phyloP scores from a whole-genome alignment of 2,797 vertebrate genomes.

The Chrysocyon brachyurus region DNA sequence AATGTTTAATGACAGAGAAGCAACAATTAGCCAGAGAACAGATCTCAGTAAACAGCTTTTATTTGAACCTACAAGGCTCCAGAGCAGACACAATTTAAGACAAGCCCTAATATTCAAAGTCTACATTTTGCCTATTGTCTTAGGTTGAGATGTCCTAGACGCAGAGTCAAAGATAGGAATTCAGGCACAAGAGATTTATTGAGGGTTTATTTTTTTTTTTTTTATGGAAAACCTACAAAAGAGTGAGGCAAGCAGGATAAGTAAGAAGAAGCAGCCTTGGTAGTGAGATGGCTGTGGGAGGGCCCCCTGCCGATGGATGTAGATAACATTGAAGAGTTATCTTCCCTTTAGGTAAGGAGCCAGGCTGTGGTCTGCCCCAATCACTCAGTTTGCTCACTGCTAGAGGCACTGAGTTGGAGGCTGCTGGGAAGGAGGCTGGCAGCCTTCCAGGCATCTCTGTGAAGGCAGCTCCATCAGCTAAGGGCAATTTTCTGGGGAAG shows the following conservation, averaged over 20 bases:
- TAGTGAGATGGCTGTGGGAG: not conserved
- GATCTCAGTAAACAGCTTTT: not conserved
- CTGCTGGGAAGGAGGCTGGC: not conserved
- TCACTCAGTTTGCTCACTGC: not conserved
- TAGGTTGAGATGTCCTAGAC: not conserved
- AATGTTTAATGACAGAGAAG: conserved; percentile 17
- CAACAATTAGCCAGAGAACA: conserved; percentile 13
- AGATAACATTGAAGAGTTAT: not conserved
- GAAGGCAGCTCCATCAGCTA: not conserved
- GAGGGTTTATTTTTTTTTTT: not conserved
- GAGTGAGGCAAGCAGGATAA: not conserved
- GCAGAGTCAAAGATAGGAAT: not conserved
- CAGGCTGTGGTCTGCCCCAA: not conserved
- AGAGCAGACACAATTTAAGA: conserved; percentile 16
- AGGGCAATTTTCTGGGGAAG: not conserved
- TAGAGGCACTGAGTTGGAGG: not conserved
- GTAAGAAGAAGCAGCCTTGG: not conserved
- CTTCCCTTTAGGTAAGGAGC: not conserved
- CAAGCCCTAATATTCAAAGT: not conserved
- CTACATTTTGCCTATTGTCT: not conserved
- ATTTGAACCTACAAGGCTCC: not conserved
- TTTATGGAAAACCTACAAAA: not conserved
- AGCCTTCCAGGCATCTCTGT: not conserved
- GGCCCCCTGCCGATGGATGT: not conserved
- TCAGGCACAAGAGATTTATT: not conserved